phyloP scores from a whole-genome alignment of 2,888 invertebrate species.

The Clunio marinus region DNA sequence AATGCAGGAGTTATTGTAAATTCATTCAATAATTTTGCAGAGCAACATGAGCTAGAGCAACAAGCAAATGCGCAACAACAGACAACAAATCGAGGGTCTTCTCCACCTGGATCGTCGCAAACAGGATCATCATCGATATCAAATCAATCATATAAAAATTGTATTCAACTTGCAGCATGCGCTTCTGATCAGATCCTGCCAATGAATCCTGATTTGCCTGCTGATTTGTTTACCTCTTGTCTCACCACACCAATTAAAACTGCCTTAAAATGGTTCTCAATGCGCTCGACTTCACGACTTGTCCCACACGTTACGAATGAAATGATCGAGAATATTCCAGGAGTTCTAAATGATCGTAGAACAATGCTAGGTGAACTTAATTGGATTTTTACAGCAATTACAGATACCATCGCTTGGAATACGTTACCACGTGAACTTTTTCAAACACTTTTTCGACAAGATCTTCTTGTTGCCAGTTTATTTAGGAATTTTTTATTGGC shows the following conservation, averaged over 20 bases:
- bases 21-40: conserved; percentile 81
- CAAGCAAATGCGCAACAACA: conserved; percentile 25
- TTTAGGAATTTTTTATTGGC: conserved; percentile 96
- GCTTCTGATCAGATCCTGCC: conserved; percentile 89
- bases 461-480: conserved; percentile 94
- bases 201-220: conserved; percentile 95
- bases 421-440: conserved; percentile 90
- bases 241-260: conserved; percentile 97
- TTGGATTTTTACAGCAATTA: conserved; percentile 99
- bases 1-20: conserved; percentile 96
- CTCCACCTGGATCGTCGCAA: neutral
- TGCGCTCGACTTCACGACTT: conserved; percentile 72
- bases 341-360: conserved; percentile 86
- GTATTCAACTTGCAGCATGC: conserved; percentile 96
- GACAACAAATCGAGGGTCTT: conserved; percentile 15
- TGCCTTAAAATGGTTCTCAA: conserved; percentile 89
- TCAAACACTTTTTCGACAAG: conserved; percentile 95
- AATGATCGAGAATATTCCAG: conserved; percentile 92
- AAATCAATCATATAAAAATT: conserved; percentile 68
- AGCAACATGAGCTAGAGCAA: conserved; percentile 78
- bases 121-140: conserved; percentile 25
- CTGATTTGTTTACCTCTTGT: conserved; percentile 96
- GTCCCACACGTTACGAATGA: conserved; percentile 79
- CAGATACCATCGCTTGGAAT: conserved; percentile 99
- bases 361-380: conserved; percentile 98